Evolutionary conservation across 1,140 invertebrate genomes (phyloP).

Genomic region (Diachasmimorpha longicaudata): DNA sequence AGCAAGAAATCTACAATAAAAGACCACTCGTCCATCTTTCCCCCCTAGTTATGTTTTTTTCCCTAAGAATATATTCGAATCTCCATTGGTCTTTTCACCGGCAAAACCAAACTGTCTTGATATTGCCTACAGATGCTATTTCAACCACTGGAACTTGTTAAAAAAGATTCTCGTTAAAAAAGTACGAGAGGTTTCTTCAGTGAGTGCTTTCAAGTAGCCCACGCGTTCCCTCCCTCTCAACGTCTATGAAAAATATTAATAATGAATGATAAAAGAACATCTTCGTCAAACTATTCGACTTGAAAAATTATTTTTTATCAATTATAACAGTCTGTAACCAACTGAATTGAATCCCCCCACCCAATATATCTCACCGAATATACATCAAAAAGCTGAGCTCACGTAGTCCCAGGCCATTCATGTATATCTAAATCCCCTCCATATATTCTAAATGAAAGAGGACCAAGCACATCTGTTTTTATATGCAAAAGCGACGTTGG

Average conservation of each 20-base stretch:
- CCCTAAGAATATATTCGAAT: neutral
- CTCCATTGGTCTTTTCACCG: neutral
- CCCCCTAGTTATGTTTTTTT: neutral
- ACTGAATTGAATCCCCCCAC: too few species aligned
- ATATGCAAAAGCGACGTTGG: neutral
- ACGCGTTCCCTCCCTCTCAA: neutral
- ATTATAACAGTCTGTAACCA: too few species aligned
- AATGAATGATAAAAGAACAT: neutral
- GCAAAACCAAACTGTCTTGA: neutral
- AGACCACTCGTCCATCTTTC: neutral
- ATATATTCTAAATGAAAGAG: slow-evolving; percentile 1
- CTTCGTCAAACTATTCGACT: too few species aligned
- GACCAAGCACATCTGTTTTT: neutral
- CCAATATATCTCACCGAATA: too few species aligned
- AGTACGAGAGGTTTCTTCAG: slow-evolving; percentile 45
- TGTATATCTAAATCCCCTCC: neutral
- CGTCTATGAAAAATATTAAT: neutral
- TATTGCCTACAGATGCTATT: neutral
- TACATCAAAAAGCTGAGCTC: too few species aligned
- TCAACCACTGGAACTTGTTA: slow-evolving; percentile 39
- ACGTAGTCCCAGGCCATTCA: neutral
- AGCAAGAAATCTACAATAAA: neutral
- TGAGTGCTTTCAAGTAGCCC: slow-evolving; percentile 33
- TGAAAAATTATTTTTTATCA: too few species aligned
- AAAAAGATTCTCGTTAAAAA: slow-evolving; percentile 55